phyloP scores from a whole-genome alignment of 2,888 invertebrate species.

The Osmoderma eremita region DNA sequence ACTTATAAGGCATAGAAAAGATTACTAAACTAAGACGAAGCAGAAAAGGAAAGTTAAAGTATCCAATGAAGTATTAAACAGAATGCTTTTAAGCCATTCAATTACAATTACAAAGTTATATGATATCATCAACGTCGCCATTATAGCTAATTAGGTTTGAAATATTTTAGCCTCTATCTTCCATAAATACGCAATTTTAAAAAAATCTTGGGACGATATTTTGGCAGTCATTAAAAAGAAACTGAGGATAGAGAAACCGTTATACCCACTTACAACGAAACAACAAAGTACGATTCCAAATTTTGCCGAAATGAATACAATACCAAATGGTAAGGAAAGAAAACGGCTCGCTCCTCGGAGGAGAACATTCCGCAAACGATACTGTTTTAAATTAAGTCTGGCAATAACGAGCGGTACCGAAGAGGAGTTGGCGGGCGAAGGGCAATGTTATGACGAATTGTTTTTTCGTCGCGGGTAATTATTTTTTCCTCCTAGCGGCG shows the following conservation, averaged over 20 bases:
- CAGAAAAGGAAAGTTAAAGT: too few species aligned
- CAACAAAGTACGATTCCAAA: not conserved
- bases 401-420: slow-evolving; percentile 1
- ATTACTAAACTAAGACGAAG: too few species aligned
- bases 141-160: too few species aligned
- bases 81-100: too few species aligned
- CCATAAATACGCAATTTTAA: too few species aligned
- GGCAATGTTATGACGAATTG: slow-evolving; percentile 49
- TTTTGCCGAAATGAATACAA: not conserved
- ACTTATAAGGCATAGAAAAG: too few species aligned
- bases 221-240: too few species aligned
- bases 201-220: too few species aligned
- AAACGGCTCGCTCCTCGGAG: not conserved
- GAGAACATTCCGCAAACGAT: slow-evolving; percentile 16
- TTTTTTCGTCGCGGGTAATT: slow-evolving; percentile 47
- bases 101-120: too few species aligned
- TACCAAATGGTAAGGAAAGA: not conserved
- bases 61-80: too few species aligned
- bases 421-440: not conserved
- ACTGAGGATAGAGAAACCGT: not conserved
- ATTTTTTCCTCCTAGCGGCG: slow-evolving; percentile 47
- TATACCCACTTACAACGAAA: not conserved
- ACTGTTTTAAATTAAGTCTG: slow-evolving; percentile 32
- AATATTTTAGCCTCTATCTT: too few species aligned
- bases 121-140: too few species aligned